Evolutionary conservation across 2,797 vertebrate species (phyloP), one percentile per base, ranked within the genome.

Genomic region (Mormyrops attenuatus): DNA sequence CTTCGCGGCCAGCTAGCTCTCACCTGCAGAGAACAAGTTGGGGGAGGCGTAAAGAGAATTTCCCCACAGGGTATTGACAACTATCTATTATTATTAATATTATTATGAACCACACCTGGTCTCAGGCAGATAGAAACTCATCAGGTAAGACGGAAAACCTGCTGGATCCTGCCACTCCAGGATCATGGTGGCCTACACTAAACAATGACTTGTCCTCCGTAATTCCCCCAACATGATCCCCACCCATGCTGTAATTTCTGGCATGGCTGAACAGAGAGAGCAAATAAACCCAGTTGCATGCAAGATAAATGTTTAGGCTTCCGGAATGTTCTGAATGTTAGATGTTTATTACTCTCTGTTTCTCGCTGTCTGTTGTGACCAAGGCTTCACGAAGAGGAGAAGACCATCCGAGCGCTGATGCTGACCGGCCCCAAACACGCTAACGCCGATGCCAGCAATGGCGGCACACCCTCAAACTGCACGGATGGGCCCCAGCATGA

Each of bases 301-400:
- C 73, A n/a, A 44, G 41, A 80, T 80, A 44, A 82, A 47, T 47
- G 8, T 47, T 82, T n/a, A 82, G 41, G 77, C 77, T n/a, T 47
- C 77, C 20, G 38, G 38, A 44, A 41, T 9, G 73, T 80, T 80
- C 34, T 80, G 66, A 69, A 69, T 34, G 38, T 38, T 38, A 17
- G 22, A 13, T 30, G 60, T 66, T 66, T 5, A 38, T 73, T 41
- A 34, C 66, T 73, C 13, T 52, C 50, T 15, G 52, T 53, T 2
- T 53, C 52, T 15, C 1, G 13, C 34, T 7, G 5, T 47, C 47
- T 53, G 50, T 55, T 41, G 50, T 53, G 3, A 41, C 89, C 91
- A 91, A 99, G 99, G 94, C 95, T 99, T 82, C 98, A 99, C 3
- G 99, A 99, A 94, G 99, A 99, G 94, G 99, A 99, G 93, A 99